Percentiles rank a stretch among this genome's conserved stretches.
Conservation (phyloP, 2,888 invertebrate genomes). For the Melikaiella ostensackeni region DNA sequence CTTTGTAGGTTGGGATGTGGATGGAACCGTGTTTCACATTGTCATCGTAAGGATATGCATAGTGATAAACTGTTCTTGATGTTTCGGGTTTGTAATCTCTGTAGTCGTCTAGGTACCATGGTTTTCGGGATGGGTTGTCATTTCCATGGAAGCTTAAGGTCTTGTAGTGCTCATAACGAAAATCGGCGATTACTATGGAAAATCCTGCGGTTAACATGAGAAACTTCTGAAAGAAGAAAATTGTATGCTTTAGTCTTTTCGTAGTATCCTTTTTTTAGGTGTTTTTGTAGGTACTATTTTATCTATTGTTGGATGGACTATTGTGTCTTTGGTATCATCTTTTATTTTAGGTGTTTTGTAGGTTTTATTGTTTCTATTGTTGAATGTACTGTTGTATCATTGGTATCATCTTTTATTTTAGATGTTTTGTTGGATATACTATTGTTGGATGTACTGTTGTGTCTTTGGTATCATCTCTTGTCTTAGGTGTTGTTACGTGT, state of each 20-base stretch:
- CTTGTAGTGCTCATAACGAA: constrained; percentile 50
- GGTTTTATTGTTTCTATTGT: too few relatives aligned
- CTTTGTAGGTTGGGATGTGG: neutral
- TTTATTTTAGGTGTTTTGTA: neutral
- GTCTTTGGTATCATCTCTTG: too few relatives aligned
- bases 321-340: neutral
- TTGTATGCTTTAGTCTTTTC: neutral
- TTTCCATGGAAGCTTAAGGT: constrained; percentile 41
- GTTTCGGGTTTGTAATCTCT: neutral
- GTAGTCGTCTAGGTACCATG: constrained; percentile 46
- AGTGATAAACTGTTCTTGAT: neutral
- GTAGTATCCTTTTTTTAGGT: neutral
- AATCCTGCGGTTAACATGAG: constrained; percentile 52
- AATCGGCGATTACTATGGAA: constrained; percentile 52
- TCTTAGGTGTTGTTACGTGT: too few relatives aligned
- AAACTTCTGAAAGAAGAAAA: constrained; percentile 53
- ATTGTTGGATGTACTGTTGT: too few relatives aligned
- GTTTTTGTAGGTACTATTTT: too few relatives aligned
- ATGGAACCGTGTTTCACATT: constrained; percentile 5
- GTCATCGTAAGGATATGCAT: constrained; percentile 13
- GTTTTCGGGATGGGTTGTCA: constrained; percentile 32
- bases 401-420: too few relatives aligned
- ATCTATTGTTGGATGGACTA: neutral
- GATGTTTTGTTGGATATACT: too few relatives aligned
- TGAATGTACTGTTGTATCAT: neutral